These are phyloP conservation scores for Heteromormyrus szaboi DNA, from an alignment of 2,797 vertebrate genomes.

Conservation along the genomic window DNA sequence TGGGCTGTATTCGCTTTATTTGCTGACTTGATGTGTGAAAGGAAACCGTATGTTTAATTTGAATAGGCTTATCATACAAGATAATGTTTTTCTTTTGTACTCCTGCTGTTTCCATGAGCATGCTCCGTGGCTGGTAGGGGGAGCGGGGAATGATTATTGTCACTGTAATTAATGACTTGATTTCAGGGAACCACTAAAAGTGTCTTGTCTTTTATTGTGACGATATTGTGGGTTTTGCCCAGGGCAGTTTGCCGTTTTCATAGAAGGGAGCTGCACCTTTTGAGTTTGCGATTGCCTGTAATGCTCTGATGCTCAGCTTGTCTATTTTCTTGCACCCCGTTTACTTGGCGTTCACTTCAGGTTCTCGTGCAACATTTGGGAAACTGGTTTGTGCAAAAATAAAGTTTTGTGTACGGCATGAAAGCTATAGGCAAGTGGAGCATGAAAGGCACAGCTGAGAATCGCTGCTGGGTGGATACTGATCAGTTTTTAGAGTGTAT, in stretches of 20 bases:
- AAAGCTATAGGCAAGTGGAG: background rate
- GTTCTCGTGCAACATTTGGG: background rate
- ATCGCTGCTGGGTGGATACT: background rate
- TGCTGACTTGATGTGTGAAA: background rate
- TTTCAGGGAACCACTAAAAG: background rate
- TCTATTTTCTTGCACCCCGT: background rate
- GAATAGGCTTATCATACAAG: background rate
- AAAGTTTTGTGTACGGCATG: background rate
- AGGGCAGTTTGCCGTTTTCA: background rate
- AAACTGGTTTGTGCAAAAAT: background rate
- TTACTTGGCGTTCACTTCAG: background rate
- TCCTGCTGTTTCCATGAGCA: background rate
- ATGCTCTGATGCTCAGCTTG: background rate
- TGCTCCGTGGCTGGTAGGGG: background rate
- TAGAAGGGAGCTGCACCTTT: background rate
- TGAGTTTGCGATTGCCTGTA: background rate
- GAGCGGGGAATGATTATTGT: background rate
- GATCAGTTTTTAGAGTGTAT: background rate
- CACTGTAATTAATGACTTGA: background rate
- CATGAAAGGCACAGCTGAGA: background rate
- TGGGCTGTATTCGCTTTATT: background rate
- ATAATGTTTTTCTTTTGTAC: background rate
- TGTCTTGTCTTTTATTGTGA: background rate
- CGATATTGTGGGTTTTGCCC: background rate
- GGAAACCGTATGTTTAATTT: constrained; percentile 2